Conservation (phyloP, 2,888 invertebrate species). For the Argynnis bischoffii region DNA sequence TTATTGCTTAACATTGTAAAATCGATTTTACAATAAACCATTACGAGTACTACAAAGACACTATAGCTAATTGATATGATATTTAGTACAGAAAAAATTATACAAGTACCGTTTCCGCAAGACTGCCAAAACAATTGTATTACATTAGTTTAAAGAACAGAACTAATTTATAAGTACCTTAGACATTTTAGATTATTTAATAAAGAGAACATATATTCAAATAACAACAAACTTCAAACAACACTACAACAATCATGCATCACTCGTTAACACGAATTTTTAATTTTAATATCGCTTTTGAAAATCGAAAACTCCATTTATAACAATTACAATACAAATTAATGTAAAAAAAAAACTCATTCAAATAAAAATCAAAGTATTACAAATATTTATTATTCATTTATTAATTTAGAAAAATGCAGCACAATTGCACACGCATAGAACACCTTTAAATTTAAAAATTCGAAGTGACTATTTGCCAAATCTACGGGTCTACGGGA, state of each 20-base stretch:
- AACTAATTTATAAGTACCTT: neutral
- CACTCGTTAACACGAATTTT: neutral
- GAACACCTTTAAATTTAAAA: too few species aligned
- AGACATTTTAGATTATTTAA: neutral
- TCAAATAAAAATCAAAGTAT: neutral
- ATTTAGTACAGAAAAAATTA: slow-evolving; percentile 18
- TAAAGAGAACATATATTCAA: neutral
- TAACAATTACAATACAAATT: slow-evolving; percentile 4
- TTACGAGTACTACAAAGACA: slow-evolving; percentile 34
- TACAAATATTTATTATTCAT: too few species aligned
- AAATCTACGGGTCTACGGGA: too few species aligned
- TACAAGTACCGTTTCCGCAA: slow-evolving; percentile 46
- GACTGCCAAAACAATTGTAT: neutral
- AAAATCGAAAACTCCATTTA: slow-evolving; percentile 13
- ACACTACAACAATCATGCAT: neutral
- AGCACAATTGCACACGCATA: too few species aligned
- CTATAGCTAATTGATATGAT: slow-evolving; percentile 68
- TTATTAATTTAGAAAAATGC: too few species aligned
- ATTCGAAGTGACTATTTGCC: too few species aligned
- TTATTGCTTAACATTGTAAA: slow-evolving; percentile 32
- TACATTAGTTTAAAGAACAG: neutral
- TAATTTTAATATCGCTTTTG: slow-evolving; percentile 4
- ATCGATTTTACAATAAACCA: slow-evolving; percentile 25
- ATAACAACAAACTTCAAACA: neutral
- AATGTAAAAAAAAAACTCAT: neutral